A percentile compares a stretch with the other conserved stretches of the same genome.
These are phyloP conservation scores for Apotomis capreana DNA, from an alignment of 2,888 invertebrate genomes.

Conservation along the genomic window DNA sequence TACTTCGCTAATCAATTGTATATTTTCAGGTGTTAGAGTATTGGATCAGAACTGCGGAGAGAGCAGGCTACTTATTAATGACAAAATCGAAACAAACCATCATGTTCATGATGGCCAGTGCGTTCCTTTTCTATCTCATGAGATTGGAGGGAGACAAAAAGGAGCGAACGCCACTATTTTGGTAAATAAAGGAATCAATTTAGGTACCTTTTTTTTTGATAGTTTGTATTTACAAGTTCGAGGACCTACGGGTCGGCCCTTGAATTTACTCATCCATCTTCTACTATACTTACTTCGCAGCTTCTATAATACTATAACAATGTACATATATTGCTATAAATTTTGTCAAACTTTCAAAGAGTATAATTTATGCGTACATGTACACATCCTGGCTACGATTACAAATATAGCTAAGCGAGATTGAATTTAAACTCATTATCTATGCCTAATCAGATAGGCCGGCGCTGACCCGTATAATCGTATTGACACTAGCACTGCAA, in stretches of 20 bases:
- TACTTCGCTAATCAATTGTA: not conserved
- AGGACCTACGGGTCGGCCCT: too few species aligned
- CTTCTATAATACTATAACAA: too few species aligned
- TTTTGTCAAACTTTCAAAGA: too few species aligned
- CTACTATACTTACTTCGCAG: too few species aligned
- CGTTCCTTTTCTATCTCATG: slow-evolving; percentile 78
- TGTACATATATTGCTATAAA: too few species aligned
- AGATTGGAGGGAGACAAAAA: slow-evolving; percentile 74
- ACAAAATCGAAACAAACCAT: slow-evolving; percentile 69
- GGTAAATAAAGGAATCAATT: slow-evolving; percentile 56
- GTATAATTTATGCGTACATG: too few species aligned
- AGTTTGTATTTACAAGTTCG: too few species aligned
- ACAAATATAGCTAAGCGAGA: too few species aligned
- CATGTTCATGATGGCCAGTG: slow-evolving; percentile 76
- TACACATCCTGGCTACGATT: too few species aligned
- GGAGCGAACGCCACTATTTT: slow-evolving; percentile 69
- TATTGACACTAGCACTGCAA: slow-evolving; percentile 1
- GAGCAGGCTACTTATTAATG: slow-evolving; percentile 65
- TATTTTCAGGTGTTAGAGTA: slow-evolving; percentile 71
- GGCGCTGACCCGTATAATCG: not conserved
- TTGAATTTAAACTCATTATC: too few species aligned
- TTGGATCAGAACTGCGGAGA: slow-evolving; percentile 64
- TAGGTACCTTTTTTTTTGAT: too few species aligned
- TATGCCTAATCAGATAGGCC: not conserved
- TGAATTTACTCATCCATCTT: too few species aligned